A percentile compares a stretch with the other conserved stretches of the same genome.
Evolutionary conservation across 2,888 invertebrate genomes (phyloP).

Genomic region (Exephanes ischioxanthus): DNA sequence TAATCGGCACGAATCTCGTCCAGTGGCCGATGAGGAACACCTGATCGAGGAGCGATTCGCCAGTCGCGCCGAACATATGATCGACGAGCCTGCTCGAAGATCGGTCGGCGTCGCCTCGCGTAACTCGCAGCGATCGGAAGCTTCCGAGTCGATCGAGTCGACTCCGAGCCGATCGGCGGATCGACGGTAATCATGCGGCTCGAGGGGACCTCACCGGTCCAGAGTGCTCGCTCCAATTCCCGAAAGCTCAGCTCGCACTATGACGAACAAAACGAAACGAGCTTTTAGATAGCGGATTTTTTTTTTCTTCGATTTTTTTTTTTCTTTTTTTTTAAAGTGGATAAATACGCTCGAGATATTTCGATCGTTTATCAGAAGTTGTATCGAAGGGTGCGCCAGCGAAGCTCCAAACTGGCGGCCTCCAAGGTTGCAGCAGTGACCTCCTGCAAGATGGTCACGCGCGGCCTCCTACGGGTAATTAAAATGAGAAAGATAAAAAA

Average conservation of each 20-base stretch:
- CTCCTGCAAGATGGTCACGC: constrained; percentile 84
- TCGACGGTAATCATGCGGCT: constrained; percentile 41
- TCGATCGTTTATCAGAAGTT: constrained; percentile 2
- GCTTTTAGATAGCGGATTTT: constrained; percentile 4
- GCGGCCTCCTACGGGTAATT: constrained; percentile 82
- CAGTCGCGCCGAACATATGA: constrained; percentile 44
- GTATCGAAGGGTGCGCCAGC: constrained; percentile 62
- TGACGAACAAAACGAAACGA: constrained; percentile 29
- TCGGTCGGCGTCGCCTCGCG: background rate
- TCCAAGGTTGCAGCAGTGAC: constrained; percentile 81
- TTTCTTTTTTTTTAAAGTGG: background rate
- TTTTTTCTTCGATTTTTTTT: background rate
- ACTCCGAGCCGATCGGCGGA: background rate
- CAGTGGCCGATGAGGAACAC: constrained; percentile 23
- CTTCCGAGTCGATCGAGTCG: background rate
- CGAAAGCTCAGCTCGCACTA: constrained; percentile 23
- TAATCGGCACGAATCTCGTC: background rate
- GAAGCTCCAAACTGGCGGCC: constrained; percentile 82
- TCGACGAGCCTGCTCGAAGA: background rate
- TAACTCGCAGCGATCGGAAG: no score
- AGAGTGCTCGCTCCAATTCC: constrained; percentile 10
- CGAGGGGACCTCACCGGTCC: constrained; percentile 28
- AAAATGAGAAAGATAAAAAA: constrained; percentile 31
- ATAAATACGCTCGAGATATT: background rate
- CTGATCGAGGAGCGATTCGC: constrained; percentile 40